These are phyloP conservation scores for Nannospalax galili DNA, from an alignment of 2,113 vertebrate genomes.

Conservation along the genomic window DNA sequence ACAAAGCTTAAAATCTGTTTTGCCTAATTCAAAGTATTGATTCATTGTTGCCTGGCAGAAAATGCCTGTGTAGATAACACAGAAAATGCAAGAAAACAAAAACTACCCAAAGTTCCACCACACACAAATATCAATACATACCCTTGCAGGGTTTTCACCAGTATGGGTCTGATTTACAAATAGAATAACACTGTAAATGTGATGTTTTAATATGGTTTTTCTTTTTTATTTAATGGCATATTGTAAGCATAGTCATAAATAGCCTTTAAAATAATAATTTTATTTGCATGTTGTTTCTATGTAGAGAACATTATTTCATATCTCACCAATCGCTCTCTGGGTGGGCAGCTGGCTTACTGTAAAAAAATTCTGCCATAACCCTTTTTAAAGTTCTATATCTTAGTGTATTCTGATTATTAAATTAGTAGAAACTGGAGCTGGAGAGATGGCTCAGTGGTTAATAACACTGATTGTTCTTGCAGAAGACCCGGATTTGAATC, in stretches of 20 bases:
- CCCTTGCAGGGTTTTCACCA: background rate
- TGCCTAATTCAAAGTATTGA: slow-evolving; percentile 61
- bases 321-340: background rate
- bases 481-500: too few species aligned
- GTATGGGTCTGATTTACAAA: background rate
- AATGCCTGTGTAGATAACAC: slow-evolving; percentile 53
- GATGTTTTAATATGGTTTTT: slow-evolving; percentile 29
- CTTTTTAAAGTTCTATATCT: slow-evolving; percentile 30
- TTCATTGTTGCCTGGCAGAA: slow-evolving; percentile 65
- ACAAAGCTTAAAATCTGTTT: slow-evolving; percentile 70
- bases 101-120: background rate
- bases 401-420: slow-evolving; percentile 14
- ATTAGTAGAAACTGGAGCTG: background rate
- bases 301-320: background rate
- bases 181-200: background rate
- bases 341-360: background rate
- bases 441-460: too few species aligned
- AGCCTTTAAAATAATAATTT: slow-evolving; percentile 24
- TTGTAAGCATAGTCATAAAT: slow-evolving; percentile 15
- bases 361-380: slow-evolving; percentile 39
- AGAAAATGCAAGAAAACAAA: slow-evolving; percentile 69
- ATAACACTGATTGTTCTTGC: too few species aligned
- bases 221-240: background rate
- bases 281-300: background rate
- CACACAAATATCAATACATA: slow-evolving; percentile 63